Conservation (phyloP, 2,113 vertebrate species). For the Thymallus thymallus region DNA sequence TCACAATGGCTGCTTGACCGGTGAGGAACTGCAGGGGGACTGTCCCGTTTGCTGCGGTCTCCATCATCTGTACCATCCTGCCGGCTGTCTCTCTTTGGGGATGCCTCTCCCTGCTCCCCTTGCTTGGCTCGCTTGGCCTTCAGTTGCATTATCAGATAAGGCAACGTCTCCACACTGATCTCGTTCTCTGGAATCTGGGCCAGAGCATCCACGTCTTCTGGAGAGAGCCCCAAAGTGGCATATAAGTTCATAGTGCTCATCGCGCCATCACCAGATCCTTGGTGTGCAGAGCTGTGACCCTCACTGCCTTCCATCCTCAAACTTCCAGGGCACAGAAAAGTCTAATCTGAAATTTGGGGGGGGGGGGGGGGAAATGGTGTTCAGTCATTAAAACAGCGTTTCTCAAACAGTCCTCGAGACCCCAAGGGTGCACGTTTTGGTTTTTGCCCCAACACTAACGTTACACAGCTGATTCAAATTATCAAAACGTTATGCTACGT, state of each 20-base stretch:
- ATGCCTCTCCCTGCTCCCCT: neutral
- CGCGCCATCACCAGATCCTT: neutral
- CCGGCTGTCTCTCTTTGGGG: neutral
- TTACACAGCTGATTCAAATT: too few relatives aligned
- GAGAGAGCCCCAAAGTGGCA: constrained; percentile 93
- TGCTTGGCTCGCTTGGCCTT: constrained; percentile 61
- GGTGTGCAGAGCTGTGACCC: neutral
- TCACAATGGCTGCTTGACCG: neutral
- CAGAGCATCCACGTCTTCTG: constrained; percentile 93
- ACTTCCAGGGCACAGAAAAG: neutral
- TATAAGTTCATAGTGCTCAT: constrained; percentile 93
- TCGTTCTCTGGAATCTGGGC: constrained; percentile 95
- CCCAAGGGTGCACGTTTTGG: too few relatives aligned
- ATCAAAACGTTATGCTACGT: too few relatives aligned
- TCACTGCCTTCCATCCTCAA: constrained; percentile 5
- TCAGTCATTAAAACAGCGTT: neutral
- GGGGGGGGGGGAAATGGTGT: neutral
- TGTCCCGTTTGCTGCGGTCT: neutral
- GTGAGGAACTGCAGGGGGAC: neutral
- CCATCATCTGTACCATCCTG: neutral
- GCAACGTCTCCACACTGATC: constrained; percentile 95
- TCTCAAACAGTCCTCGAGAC: too few relatives aligned
- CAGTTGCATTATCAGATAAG: constrained; percentile 94
- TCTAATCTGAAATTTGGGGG: neutral
- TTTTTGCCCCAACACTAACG: too few relatives aligned